These are phyloP conservation scores for Phaethon lepturus DNA, from an alignment of 2,113 vertebrate genomes.

Conservation along the genomic window DNA sequence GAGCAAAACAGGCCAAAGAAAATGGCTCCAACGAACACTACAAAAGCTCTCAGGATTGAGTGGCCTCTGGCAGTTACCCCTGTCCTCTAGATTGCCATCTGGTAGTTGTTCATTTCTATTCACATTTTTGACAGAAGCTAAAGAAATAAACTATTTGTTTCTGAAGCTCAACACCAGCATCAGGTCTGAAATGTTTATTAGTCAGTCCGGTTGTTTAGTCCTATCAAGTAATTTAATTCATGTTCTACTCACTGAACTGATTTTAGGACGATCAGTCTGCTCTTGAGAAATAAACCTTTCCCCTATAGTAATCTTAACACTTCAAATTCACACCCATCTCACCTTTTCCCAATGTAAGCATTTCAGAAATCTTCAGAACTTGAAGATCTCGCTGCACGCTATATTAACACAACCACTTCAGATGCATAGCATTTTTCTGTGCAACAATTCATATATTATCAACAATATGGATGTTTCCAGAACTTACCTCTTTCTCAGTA, in stretches of 20 bases:
- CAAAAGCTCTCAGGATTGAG: not conserved
- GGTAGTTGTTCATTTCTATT: not conserved
- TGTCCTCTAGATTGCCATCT: not conserved
- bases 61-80: not conserved
- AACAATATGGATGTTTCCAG: not conserved
- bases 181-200: not conserved
- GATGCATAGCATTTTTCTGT: not conserved
- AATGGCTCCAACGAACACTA: constrained; percentile 6
- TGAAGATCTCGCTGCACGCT: not conserved
- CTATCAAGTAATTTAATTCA: not conserved
- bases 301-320: not conserved
- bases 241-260: not conserved
- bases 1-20: constrained; percentile 24
- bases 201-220: not conserved
- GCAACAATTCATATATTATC: not conserved
- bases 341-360: not conserved
- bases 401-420: not conserved
- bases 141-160: not conserved
- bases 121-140: not conserved
- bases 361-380: not conserved
- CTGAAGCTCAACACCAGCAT: not conserved
- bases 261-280: not conserved
- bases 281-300: constrained; percentile 37
- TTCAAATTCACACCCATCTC: not conserved
- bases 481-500: constrained; percentile 93